Percentiles rank a stretch among this genome's conserved stretches.
Evolutionary conservation across 2,113 vertebrate genomes (phyloP).

Genomic region (Mirza zaza): DNA sequence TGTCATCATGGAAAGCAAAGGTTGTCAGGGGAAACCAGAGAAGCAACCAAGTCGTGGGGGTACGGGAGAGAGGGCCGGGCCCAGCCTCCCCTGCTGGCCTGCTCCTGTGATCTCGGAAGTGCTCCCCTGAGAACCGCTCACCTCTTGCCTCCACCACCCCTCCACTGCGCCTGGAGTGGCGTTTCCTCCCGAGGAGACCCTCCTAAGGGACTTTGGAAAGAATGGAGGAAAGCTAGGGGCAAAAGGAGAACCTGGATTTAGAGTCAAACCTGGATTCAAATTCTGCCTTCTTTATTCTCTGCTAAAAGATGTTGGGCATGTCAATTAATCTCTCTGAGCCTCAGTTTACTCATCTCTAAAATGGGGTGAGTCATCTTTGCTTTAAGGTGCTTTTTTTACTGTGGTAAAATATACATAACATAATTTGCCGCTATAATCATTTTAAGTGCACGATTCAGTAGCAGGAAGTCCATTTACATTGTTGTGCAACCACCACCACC

Average conservation of each 20-base stretch:
- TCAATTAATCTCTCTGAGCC: not conserved
- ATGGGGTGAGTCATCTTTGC: not conserved
- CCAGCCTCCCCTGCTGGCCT: not conserved
- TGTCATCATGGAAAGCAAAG: not conserved
- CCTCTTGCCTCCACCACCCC: not conserved
- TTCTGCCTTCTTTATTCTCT: not conserved
- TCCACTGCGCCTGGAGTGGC: not conserved
- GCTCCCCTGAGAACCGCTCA: not conserved
- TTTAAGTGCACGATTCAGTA: not conserved
- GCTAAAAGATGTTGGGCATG: not conserved
- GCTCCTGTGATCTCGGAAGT: not conserved
- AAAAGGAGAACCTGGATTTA: not conserved
- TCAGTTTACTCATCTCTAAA: not conserved
- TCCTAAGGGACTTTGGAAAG: not conserved
- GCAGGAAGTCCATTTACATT: no score
- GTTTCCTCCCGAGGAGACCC: not conserved
- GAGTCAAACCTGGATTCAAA: conserved; percentile 7
- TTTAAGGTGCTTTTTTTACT: not conserved
- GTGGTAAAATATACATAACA: not conserved
- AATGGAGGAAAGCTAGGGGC: not conserved
- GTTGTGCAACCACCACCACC: accelerated
- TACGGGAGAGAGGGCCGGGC: not conserved
- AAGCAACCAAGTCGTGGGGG: not conserved
- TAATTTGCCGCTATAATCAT: not conserved
- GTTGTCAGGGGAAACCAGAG: not conserved